A percentile compares a stretch with the other conserved stretches of the same genome.
Evolutionary conservation across 2,797 vertebrate genomes (phyloP).

Genomic region (Streptopelia turtur): DNA sequence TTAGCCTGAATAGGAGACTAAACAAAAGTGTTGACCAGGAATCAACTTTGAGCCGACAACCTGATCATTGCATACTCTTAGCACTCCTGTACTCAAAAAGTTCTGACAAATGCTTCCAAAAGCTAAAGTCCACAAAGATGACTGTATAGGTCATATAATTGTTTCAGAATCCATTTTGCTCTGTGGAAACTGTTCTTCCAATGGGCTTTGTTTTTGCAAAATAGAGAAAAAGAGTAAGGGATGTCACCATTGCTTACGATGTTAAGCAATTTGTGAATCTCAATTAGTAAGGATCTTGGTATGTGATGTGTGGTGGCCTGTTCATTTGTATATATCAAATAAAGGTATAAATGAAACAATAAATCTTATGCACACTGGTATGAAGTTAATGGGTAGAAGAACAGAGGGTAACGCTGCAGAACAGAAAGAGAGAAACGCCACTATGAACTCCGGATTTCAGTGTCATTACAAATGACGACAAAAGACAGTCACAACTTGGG

Average conservation of each 20-base stretch:
- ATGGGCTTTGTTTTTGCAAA: rapidly evolving
- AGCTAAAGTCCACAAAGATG: neutral
- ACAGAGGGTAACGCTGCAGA: neutral
- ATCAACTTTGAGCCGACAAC: neutral
- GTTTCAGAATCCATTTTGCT: neutral
- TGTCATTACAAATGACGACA: neutral
- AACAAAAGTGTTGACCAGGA: neutral
- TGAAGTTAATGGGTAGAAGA: neutral
- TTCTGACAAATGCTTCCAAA: neutral
- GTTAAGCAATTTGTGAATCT: neutral
- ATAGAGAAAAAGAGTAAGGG: neutral
- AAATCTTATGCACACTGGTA: too few relatives aligned
- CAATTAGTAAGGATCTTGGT: neutral
- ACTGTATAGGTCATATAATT: neutral
- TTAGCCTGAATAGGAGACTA: neutral
- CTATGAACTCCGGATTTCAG: neutral
- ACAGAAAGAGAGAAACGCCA: neutral
- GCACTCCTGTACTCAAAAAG: neutral
- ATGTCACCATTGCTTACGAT: neutral
- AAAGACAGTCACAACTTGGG: neutral
- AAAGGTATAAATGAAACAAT: neutral
- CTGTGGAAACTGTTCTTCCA: neutral
- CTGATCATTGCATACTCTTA: neutral
- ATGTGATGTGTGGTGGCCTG: neutral
- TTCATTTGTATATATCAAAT: neutral